Conservation (phyloP, 2,888 invertebrate genomes). For the Tortrix viridana region DNA sequence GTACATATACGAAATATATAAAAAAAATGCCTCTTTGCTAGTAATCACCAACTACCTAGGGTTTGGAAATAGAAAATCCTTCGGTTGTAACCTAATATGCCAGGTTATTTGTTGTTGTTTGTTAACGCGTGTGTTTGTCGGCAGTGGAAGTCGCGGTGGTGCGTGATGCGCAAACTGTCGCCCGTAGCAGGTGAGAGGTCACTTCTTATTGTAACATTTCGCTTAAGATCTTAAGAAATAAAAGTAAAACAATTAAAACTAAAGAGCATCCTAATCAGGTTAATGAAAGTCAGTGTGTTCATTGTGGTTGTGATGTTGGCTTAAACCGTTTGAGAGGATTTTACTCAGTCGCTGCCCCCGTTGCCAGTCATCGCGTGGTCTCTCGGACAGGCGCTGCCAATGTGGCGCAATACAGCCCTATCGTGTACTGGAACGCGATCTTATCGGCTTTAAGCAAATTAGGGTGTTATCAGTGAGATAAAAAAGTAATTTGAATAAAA, state of each 20-base stretch:
- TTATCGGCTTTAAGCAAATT: neutral
- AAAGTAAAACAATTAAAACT: neutral
- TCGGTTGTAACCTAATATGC: too few species aligned
- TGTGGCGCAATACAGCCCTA: neutral
- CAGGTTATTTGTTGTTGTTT: neutral
- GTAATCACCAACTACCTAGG: too few species aligned
- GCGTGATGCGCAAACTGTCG: conserved; percentile 94
- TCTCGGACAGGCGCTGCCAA: neutral
- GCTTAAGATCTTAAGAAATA: neutral
- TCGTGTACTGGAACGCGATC: neutral
- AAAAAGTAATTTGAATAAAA: neutral
- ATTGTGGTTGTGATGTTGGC: too few species aligned
- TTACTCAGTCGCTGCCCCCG: too few species aligned
- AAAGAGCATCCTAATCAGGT: too few species aligned
- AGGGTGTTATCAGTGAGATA: neutral
- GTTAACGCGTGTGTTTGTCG: conserved; percentile 22
- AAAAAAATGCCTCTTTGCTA: too few species aligned
- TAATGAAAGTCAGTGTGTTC: too few species aligned
- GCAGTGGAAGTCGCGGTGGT: conserved; percentile 96
- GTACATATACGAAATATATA: too few species aligned
- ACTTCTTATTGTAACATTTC: neutral
- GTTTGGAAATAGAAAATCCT: too few species aligned
- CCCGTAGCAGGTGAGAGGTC: conserved; percentile 91
- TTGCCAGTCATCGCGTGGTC: too few species aligned
- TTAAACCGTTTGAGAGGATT: too few species aligned